Conservation (phyloP, 2,113 vertebrate genomes). For the Gymnorhina tibicen region DNA sequence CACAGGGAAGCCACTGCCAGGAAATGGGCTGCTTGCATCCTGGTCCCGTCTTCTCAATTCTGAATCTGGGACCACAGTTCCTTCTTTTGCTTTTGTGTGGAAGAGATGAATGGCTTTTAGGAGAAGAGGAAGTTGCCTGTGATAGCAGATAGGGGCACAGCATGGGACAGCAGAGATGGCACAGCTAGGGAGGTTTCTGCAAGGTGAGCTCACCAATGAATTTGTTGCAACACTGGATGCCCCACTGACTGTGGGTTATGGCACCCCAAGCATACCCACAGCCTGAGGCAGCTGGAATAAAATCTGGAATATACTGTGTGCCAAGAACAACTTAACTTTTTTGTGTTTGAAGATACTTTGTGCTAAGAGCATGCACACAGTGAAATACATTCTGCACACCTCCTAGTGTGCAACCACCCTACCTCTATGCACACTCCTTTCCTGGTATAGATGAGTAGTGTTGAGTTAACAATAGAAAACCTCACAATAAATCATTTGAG, state of each 20-base stretch:
- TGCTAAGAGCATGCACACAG: not conserved
- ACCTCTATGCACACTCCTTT: not conserved
- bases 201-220: fast-evolving
- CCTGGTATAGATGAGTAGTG: not conserved
- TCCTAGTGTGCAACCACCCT: not conserved
- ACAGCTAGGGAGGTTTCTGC: not conserved
- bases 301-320: not conserved
- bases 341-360: not conserved
- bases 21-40: not conserved
- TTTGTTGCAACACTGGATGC: not conserved
- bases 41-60: not conserved
- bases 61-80: not conserved
- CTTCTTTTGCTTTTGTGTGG: not conserved
- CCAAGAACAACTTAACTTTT: not conserved
- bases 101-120: not conserved
- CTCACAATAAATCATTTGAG: not conserved
- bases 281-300: not conserved
- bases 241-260: not conserved
- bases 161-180: fast-evolving
- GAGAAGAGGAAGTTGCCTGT: not conserved
- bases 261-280: not conserved
- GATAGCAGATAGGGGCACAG: not conserved
- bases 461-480: not conserved
- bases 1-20: not conserved
- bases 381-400: not conserved